These are phyloP conservation scores for Malurus leucopterus DNA, from an alignment of 2,797 vertebrate genomes.

Conservation along the genomic window DNA sequence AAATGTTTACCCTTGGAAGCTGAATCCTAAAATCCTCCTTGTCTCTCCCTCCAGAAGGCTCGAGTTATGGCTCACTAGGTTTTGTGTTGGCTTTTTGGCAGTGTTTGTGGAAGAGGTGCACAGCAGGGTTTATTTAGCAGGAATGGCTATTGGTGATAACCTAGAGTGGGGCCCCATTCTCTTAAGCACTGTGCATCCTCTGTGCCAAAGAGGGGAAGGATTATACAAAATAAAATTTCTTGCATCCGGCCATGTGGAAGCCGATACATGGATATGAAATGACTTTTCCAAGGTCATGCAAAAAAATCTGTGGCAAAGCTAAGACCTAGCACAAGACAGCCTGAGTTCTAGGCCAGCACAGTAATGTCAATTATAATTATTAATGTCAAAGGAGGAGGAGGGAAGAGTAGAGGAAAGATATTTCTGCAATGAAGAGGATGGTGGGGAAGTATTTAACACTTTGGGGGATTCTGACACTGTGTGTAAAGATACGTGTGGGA, in stretches of 20 bases:
- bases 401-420: constrained; percentile 17
- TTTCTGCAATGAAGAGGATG: constrained; percentile 22
- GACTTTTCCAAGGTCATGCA: constrained; percentile 32
- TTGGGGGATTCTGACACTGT: not conserved
- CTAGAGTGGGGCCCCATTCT: not conserved
- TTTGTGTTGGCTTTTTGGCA: constrained; percentile 32
- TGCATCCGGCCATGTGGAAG: not conserved
- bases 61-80: constrained; percentile 6
- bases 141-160: constrained; percentile 5
- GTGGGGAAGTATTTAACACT: constrained; percentile 23
- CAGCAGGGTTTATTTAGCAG: constrained; percentile 16
- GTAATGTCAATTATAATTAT: constrained; percentile 39
- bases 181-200: not conserved
- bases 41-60: constrained; percentile 7
- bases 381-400: constrained; percentile 33
- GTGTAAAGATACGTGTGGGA: constrained; percentile 11
- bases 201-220: not conserved
- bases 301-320: constrained; percentile 7
- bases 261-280: not conserved
- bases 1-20: not conserved
- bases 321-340: constrained; percentile 25
- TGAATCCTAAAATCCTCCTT: not conserved
- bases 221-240: constrained; percentile 9
- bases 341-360: constrained; percentile 25
- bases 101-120: not conserved